Percentiles rank a stretch among this genome's conserved stretches.
Evolutionary conservation across 1,140 invertebrate genomes (phyloP).

Genomic region (Calosoma granatense): DNA sequence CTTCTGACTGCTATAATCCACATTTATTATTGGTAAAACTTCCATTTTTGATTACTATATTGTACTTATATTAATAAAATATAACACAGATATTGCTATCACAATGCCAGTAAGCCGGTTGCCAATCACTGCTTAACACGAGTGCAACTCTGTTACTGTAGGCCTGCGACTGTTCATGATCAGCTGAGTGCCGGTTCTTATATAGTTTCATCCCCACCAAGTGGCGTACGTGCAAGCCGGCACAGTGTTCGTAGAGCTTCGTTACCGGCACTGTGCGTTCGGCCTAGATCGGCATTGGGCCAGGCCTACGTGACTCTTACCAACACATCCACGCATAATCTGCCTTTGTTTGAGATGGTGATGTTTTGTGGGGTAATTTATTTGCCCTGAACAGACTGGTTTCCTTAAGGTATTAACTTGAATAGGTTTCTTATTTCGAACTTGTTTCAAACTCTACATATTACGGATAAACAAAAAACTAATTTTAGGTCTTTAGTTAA

Average conservation of each 20-base stretch:
- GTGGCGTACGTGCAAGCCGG: slow-evolving; percentile 1
- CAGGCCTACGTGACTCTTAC: slow-evolving; percentile 2
- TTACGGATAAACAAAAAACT: neutral
- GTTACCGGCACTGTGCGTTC: neutral
- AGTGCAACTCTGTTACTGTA: slow-evolving; percentile 2
- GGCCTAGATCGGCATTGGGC: neutral
- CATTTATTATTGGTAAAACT: slow-evolving; percentile 20
- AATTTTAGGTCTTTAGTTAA: neutral
- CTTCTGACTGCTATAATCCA: slow-evolving; percentile 19
- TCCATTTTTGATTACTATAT: slow-evolving; percentile 16
- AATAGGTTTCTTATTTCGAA: slow-evolving; percentile 1
- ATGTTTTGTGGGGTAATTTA: slow-evolving; percentile 9
- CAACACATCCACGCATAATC: neutral
- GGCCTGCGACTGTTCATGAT: neutral
- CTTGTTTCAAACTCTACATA: neutral
- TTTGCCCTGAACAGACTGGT: slow-evolving; percentile 7
- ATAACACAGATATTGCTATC: neutral
- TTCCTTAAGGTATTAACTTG: slow-evolving; percentile 4
- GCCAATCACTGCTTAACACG: neutral
- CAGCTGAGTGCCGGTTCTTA: neutral
- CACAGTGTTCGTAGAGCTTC: neutral
- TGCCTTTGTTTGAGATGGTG: slow-evolving; percentile 8
- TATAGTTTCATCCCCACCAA: neutral
- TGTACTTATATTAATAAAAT: neutral
- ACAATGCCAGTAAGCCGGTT: slow-evolving; percentile 7